Evolutionary conservation across 2,888 invertebrate species (phyloP), one percentile per base, ranked within the genome.

Genomic region (Kryphioiulus occultus): DNA sequence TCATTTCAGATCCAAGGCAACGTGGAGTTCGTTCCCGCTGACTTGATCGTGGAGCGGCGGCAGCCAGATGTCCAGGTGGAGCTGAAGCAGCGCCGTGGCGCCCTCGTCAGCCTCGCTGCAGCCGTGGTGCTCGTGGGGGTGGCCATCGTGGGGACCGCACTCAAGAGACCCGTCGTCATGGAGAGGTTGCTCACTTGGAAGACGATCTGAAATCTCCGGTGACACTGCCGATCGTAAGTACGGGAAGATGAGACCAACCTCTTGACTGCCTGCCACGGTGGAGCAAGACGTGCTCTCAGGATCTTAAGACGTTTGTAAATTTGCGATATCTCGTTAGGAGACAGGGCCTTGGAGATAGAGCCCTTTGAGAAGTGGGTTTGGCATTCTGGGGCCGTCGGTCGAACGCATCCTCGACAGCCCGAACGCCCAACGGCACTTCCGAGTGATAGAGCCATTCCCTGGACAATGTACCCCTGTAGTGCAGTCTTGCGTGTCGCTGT

Each of bases 91-190:
- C 68, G 68, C 68, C 22, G 26, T 0, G 68, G 68, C 22, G 68
- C 68, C 68, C 26, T 68, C 26, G 68, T 68, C 10, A 68, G 68
- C 68, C 68, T 68, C 68, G 68, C 68, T 12, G 26, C 26, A 9
- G 68, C 68, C 22, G 68, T 68, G 68, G 68, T 68, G 26, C 68
- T 68, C 26, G 68, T 12, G 68, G 68, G 68, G n/a, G 26, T 68
- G 19, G 68, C 68, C 22, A 12, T 68, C 68, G 26, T 68, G 68
- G 68, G 68, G 2, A 26, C 26, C 68, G 22, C 68, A 12, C 68
- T 68, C 68, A 68, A 26, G 68, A 68, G 68, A 68, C 68, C 68
- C 68, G 26, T 68, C 26, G 68, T 68, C 68, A 68, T 68, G 68
- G 68, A 68, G 68, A 68, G 68, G 26, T 12, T 68, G 68, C 22